Percentiles rank a stretch among this genome's conserved stretches.
Conservation (phyloP, 2,888 invertebrate species). For the Hypena proboscidalis region DNA sequence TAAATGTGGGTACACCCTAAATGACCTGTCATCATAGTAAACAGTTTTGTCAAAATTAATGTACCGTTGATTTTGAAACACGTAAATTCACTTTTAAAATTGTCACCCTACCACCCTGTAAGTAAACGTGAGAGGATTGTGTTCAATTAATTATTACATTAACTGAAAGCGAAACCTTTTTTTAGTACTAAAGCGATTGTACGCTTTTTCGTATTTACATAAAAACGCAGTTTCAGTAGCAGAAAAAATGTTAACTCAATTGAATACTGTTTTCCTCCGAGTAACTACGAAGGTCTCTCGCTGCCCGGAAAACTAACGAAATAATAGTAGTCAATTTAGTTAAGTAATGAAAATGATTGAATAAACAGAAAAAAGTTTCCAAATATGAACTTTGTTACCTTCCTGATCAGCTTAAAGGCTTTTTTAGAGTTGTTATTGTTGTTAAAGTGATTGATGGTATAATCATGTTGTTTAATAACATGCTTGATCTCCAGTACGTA, state of each 20-base stretch:
- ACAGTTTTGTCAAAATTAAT: background rate
- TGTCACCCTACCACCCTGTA: slow-evolving; percentile 2
- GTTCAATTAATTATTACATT: slow-evolving; percentile 33
- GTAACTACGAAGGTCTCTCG: slow-evolving; percentile 23
- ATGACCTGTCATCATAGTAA: slow-evolving; percentile 6
- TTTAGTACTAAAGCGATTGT: slow-evolving; percentile 21
- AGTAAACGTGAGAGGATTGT: slow-evolving; percentile 10
- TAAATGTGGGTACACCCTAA: too few relatives aligned
- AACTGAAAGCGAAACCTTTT: slow-evolving; percentile 26
- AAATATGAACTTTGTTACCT: background rate
- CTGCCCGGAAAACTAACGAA: slow-evolving; percentile 11
- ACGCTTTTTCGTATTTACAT: slow-evolving; percentile 20
- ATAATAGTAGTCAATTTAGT: slow-evolving; percentile 7
- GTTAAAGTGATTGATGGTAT: slow-evolving; percentile 1
- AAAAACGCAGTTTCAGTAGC: slow-evolving; percentile 16
- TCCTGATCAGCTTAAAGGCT: background rate
- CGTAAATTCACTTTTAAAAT: too few relatives aligned
- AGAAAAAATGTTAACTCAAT: slow-evolving; percentile 24
- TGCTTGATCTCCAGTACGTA: slow-evolving; percentile 31
- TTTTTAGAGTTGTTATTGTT: background rate
- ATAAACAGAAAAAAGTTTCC: background rate
- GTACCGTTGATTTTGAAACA: background rate
- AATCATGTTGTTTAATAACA: slow-evolving; percentile 21
- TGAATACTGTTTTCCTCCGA: slow-evolving; percentile 14
- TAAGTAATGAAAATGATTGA: slow-evolving; percentile 2